Evolutionary conservation across 1,140 invertebrate genomes (phyloP).

Genomic region (Aculops lycopersici): DNA sequence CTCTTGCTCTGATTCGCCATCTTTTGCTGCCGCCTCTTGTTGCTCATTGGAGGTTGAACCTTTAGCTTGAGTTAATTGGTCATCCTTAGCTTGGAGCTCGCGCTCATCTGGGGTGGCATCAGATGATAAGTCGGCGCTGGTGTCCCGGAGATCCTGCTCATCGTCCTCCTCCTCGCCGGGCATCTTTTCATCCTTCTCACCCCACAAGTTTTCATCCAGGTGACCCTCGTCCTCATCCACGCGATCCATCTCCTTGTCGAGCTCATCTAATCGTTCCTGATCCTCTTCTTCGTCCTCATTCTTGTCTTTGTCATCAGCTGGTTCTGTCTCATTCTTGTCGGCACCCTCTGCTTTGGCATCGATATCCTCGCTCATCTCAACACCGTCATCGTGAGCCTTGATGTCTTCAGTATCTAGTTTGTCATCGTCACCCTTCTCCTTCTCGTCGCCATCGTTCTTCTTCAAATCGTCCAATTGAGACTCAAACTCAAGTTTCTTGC

Average conservation of each 20-base stretch:
- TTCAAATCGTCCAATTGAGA: constrained; percentile 66
- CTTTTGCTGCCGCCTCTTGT: constrained; percentile 22
- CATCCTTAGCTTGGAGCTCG: no score
- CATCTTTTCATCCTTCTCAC: constrained; percentile 24
- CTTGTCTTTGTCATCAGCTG: constrained; percentile 23
- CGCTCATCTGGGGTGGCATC: no score
- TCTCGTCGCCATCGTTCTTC: constrained; percentile 11
- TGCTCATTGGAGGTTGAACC: no score
- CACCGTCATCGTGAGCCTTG: constrained; percentile 42
- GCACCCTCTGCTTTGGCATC: constrained; percentile 49
- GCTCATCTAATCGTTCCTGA: constrained; percentile 28
- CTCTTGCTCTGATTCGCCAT: constrained; percentile 24
- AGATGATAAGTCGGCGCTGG: no score
- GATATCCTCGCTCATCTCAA: constrained; percentile 75
- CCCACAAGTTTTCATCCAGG: constrained; percentile 36
- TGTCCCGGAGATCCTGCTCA: no score
- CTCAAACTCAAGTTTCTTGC: constrained; percentile 61
- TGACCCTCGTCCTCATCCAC: constrained; percentile 8
- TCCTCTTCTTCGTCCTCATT: constrained; percentile 30
- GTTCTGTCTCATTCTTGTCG: constrained; percentile 30
- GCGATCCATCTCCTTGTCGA: constrained; percentile 10
- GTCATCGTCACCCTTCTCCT: constrained; percentile 28
- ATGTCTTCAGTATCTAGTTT: constrained; percentile 34
- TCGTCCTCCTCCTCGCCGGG: constrained; percentile 1
- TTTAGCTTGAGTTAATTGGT: no score